Base-by-base conservation (phyloP, 2,888 invertebrate genomes). In the Euphydryas editha region DNA sequence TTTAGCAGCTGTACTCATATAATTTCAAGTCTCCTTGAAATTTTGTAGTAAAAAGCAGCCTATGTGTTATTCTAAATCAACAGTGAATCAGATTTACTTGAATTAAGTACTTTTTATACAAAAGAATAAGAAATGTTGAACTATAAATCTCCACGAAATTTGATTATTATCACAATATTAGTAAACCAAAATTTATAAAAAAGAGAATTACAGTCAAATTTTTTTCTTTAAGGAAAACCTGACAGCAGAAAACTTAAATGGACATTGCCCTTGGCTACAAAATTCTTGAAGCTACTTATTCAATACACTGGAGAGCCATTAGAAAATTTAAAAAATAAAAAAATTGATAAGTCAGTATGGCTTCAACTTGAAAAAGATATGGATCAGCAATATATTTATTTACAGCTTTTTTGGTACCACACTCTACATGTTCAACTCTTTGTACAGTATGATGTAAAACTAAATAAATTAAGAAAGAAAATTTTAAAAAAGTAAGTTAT, bases 401-500 rank as follows among this genome's bases (percentile, higher is more conserved):
- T 90, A 67, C 80, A 84, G 72, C 61, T 59, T 15, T 87, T 86
- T 79, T 91, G 91, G 91, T 78, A 83, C 61, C 59, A 62, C 3
- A 78, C 70, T 62, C 79, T 91, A 10, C 88, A 90, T 80, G 78
- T 79, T 0, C 90, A 90, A 75, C 54, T 90, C 21, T 91, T 87
- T 81, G 81, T 85, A 1, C 81, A 81, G 71, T 70, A 74, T 63
- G 79, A 82, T 75, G 60, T 90, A 0, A 87, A 84, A 77, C 49
- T 86, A 15, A 80, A 79, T 44, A 79, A 74, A 70, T 44, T 89
- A 6, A 75, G 81, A 60, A 84, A 72, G 70, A 77, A 74, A 67
- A 59, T 87, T 44, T 83, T 85, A 44, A 80, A 81, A 77, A 77
- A 74, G 90, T 90, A 81, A 77, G 84, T 81, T 15, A n/a, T n/a